Base-by-base conservation (phyloP, 2,888 invertebrate genomes). In the Lycaena phlaeas region DNA sequence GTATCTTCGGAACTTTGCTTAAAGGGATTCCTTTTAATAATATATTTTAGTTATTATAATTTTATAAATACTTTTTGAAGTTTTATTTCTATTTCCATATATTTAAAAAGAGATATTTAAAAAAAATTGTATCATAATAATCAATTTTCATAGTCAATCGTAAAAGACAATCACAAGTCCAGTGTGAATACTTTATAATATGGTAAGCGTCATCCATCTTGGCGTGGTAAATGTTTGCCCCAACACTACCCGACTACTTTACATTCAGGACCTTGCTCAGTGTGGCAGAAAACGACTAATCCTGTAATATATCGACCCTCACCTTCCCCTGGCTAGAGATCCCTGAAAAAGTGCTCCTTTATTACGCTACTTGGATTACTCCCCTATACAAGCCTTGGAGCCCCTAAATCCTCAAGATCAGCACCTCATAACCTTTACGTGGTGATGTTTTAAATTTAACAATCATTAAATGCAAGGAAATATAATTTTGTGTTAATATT, bases 241-340 rank as follows among this genome's bases (percentile, higher is more conserved):
- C 51, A 52, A 22, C 40, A 27, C 43, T 45, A 38, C 25, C 12
- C 31, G 14, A 54, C 63, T 70, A 70, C 72, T 79, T 78, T 69
- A 68, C 68, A 81, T 79, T 78, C 77, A 74, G 56, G 66, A 68
- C 64, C 48, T 44, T 59, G 54, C 67, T 61, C 62, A 49, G 60
- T 56, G 49, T 52, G 62, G 63, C 67, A 64, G 68, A 62, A 69
- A 74, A 69, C 68, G 75, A 71, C 81, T 81, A 82, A 82, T 82
- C 82, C 74, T 61, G 62, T 81, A 76, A 81, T 81, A 78, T 78
- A 81, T 79, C 70, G 75, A 53, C 71, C 65, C 69, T 76, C 73
- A 76, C 78, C 81, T 81, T 67, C 66, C 66, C 68, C 72, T 77
- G 78, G 75, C 77, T 69, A 54, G 56, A 64, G 69, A 76, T 78